These are phyloP conservation scores for Barnardius zonarius DNA, from an alignment of 2,113 vertebrate genomes.

Conservation along the genomic window DNA sequence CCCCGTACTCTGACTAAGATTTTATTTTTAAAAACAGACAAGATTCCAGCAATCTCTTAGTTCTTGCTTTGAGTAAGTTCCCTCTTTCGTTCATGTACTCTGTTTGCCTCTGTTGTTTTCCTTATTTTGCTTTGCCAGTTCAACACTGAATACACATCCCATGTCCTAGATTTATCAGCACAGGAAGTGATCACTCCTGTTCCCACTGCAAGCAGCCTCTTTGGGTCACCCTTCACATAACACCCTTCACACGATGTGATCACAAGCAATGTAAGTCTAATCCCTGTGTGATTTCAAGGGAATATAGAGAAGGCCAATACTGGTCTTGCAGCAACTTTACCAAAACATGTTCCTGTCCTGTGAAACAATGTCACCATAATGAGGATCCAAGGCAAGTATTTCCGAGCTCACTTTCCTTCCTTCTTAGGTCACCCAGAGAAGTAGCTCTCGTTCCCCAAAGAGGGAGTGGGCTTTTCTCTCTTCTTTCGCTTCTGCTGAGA, in stretches of 20 bases:
- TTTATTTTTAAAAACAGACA: conserved; percentile 51
- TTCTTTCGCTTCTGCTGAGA: background rate
- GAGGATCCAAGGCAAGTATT: background rate
- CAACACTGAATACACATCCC: background rate
- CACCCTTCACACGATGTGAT: background rate
- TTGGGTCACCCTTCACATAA: background rate
- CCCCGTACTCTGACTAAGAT: background rate
- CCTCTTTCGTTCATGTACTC: background rate
- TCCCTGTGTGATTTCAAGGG: background rate
- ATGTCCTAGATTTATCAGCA: background rate
- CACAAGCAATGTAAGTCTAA: background rate
- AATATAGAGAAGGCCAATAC: background rate
- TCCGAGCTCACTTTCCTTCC: background rate
- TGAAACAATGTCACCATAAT: background rate
- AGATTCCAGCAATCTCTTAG: background rate
- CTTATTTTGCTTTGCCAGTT: background rate
- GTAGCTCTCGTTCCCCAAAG: background rate
- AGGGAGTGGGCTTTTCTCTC: background rate
- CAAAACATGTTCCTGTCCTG: background rate
- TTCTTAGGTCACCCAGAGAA: background rate
- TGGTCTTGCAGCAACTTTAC: background rate
- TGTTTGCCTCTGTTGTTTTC: background rate
- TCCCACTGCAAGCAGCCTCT: background rate
- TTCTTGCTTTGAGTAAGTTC: conserved; percentile 42
- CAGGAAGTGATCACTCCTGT: background rate